These are phyloP conservation scores for Macaria liturata DNA, from an alignment of 2,888 invertebrate genomes.

Conservation along the genomic window DNA sequence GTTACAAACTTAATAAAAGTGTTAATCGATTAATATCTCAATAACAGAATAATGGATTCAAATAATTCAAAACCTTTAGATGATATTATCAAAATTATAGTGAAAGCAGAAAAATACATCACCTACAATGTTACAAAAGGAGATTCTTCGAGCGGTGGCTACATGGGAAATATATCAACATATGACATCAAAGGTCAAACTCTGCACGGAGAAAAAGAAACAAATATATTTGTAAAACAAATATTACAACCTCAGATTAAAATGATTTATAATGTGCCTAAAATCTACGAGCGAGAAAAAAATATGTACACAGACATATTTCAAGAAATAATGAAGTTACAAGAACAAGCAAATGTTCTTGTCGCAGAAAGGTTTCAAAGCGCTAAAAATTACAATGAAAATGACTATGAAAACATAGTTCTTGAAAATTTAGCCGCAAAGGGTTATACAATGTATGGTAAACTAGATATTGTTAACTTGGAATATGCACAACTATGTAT, in stretches of 20 bases:
- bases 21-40: no score
- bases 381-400: slow-evolving; percentile 47
- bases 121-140: slow-evolving; percentile 35
- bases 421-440: slow-evolving; percentile 52
- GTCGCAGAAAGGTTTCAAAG: slow-evolving; percentile 45
- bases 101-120: slow-evolving; percentile 39
- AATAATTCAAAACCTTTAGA: slow-evolving; percentile 21
- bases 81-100: slow-evolving; percentile 33
- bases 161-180: slow-evolving; percentile 49
- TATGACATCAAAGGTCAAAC: slow-evolving; percentile 47
- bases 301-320: slow-evolving; percentile 52
- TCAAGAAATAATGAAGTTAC: slow-evolving; percentile 45
- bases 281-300: slow-evolving; percentile 50
- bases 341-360: slow-evolving; percentile 49
- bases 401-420: slow-evolving; percentile 47
- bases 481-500: slow-evolving; percentile 48
- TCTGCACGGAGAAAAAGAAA: slow-evolving; percentile 34
- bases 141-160: slow-evolving; percentile 48
- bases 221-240: slow-evolving; percentile 56
- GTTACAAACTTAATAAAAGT: no score
- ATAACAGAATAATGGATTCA: no score
- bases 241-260: slow-evolving; percentile 40
- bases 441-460: slow-evolving; percentile 46
- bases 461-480: slow-evolving; percentile 45
- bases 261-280: slow-evolving; percentile 44